Conservation (phyloP, 2,888 invertebrate genomes). For the Philereme vetulata region DNA sequence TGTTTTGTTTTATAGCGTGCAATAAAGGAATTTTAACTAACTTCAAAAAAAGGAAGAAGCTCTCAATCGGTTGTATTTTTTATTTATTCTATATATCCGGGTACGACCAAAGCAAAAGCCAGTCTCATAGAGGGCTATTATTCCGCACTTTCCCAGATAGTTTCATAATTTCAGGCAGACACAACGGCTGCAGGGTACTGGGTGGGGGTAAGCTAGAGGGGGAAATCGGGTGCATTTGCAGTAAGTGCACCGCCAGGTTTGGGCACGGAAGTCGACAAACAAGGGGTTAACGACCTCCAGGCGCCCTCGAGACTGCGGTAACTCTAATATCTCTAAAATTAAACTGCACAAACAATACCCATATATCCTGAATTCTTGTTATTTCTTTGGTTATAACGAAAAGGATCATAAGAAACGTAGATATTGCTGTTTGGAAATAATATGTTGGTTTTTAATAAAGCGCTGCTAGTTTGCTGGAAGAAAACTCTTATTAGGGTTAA, state of each 20-base stretch:
- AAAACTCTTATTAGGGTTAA: too few species aligned
- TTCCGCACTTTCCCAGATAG: not conserved
- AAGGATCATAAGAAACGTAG: not conserved
- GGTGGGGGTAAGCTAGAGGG: slow-evolving; percentile 58
- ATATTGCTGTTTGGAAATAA: too few species aligned
- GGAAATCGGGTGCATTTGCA: slow-evolving; percentile 57
- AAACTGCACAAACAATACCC: slow-evolving; percentile 16
- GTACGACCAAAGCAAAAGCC: not conserved
- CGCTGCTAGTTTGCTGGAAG: too few species aligned
- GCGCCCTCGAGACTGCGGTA: slow-evolving; percentile 61
- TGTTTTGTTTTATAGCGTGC: too few species aligned
- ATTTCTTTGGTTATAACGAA: slow-evolving; percentile 1
- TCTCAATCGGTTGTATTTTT: not conserved
- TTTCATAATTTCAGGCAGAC: slow-evolving; percentile 12
- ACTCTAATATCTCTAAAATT: slow-evolving; percentile 38
- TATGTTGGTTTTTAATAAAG: too few species aligned
- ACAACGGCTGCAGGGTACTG: slow-evolving; percentile 32
- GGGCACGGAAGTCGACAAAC: slow-evolving; percentile 73
- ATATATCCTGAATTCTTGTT: slow-evolving; percentile 5
- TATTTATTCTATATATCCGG: not conserved
- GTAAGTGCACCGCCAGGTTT: slow-evolving; percentile 67
- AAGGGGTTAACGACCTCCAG: slow-evolving; percentile 63
- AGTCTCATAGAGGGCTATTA: not conserved
- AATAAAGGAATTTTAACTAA: too few species aligned
- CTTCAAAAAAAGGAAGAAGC: too few species aligned